Percentiles rank a stretch among this genome's conserved stretches.
These are phyloP conservation scores for Maccullochella peelii DNA, from an alignment of 2,113 vertebrate genomes.

Conservation along the genomic window DNA sequence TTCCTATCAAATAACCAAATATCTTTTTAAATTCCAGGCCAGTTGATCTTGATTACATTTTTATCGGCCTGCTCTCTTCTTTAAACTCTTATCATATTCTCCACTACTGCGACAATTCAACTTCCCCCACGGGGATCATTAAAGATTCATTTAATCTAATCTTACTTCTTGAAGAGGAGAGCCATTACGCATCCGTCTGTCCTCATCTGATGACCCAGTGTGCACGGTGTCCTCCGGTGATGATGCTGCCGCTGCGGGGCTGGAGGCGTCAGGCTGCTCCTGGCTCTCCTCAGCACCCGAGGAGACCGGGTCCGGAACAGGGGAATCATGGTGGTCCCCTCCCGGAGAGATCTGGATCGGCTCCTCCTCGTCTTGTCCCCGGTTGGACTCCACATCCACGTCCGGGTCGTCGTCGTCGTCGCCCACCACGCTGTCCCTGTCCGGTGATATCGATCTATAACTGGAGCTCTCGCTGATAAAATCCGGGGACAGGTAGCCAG, in stretches of 20 bases:
- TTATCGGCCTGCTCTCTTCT: slow-evolving; percentile 22
- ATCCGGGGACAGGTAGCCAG: slow-evolving; percentile 92
- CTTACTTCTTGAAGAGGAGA: slow-evolving; percentile 82
- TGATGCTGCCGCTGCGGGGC: slow-evolving; percentile 51
- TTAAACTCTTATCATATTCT: slow-evolving; percentile 35
- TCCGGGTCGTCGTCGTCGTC: slow-evolving; percentile 88
- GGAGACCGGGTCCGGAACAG: slow-evolving; percentile 69
- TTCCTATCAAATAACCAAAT: not conserved
- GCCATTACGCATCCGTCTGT: slow-evolving; percentile 78
- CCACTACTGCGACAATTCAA: slow-evolving; percentile 41
- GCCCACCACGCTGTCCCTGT: slow-evolving; percentile 89
- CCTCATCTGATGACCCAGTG: slow-evolving; percentile 76
- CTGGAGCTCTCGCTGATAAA: slow-evolving; percentile 95
- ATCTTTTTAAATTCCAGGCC: not conserved
- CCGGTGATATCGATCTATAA: slow-evolving; percentile 91
- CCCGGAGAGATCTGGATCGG: slow-evolving; percentile 75
- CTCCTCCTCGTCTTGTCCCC: slow-evolving; percentile 89
- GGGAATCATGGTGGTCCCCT: slow-evolving; percentile 66
- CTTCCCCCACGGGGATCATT: slow-evolving; percentile 59
- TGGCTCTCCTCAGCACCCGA: slow-evolving; percentile 72
- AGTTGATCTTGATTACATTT: slow-evolving; percentile 34
- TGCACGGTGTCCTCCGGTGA: slow-evolving; percentile 66
- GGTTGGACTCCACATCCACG: slow-evolving; percentile 94
- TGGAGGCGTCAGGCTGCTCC: slow-evolving; percentile 63
- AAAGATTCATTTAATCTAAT: slow-evolving; percentile 63